Evolutionary conservation across 2,797 vertebrate species (phyloP).

Genomic region (Acanthurus tractus): DNA sequence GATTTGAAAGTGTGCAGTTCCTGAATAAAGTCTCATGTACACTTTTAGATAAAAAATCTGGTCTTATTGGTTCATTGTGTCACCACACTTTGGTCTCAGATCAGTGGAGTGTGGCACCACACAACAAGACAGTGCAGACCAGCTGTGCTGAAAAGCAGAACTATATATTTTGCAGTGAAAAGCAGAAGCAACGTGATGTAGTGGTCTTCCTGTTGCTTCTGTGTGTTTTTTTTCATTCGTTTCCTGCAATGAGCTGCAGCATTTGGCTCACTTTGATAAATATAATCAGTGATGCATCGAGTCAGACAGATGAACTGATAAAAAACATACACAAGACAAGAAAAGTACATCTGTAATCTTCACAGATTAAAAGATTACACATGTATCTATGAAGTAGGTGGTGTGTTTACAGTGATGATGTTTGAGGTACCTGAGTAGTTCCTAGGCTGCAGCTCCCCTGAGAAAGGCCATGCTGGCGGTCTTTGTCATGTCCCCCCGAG

Average conservation of each 20-base stretch:
- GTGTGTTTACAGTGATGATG: conserved; percentile 40
- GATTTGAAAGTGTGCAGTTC: background rate
- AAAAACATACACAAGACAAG: too few relatives aligned
- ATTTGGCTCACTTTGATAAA: background rate
- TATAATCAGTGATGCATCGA: background rate
- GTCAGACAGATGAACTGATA: background rate
- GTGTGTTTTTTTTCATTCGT: conserved; percentile 64
- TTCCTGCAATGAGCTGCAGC: conserved; percentile 70
- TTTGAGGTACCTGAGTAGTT: conserved; percentile 70
- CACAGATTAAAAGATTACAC: too few relatives aligned
- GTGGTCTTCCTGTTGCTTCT: conserved; percentile 81
- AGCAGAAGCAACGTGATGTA: conserved; percentile 65
- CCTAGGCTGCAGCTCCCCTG: conserved; percentile 77
- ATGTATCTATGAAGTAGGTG: background rate
- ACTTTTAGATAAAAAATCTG: background rate
- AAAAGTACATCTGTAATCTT: background rate
- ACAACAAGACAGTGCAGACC: conserved; percentile 9
- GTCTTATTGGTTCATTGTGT: background rate
- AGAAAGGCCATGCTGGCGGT: conserved; percentile 75
- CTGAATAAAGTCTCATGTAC: background rate
- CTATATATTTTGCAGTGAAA: conserved; percentile 44
- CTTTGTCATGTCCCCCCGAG: conserved; percentile 86
- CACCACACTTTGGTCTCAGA: conserved; percentile 8
- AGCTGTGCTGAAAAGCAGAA: conserved; percentile 79
- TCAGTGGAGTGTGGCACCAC: conserved; percentile 22